Evolutionary conservation across 2,113 vertebrate genomes (phyloP).

Genomic region (Burhinus oedicnemus): DNA sequence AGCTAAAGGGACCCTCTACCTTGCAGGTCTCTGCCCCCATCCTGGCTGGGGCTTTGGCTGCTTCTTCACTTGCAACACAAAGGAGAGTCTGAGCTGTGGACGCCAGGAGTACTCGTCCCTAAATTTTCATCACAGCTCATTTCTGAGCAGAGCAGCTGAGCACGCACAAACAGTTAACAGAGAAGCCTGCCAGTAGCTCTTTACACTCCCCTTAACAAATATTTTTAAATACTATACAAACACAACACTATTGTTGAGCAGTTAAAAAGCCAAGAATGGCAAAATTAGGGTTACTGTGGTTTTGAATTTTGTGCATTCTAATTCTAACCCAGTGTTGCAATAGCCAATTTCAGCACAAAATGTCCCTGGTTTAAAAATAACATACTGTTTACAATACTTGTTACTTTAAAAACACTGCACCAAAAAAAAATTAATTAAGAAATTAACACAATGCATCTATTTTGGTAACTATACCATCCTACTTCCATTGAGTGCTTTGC

Average conservation of each 20-base stretch:
- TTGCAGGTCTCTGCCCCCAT: neutral
- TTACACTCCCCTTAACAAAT: conserved; percentile 21
- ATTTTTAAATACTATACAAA: conserved; percentile 47
- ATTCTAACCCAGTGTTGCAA: conserved; percentile 56
- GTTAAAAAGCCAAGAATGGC: conserved; percentile 43
- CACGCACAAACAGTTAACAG: neutral
- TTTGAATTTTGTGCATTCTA: conserved; percentile 57
- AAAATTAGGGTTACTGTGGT: conserved; percentile 64
- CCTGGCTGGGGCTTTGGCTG: neutral
- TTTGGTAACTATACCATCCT: neutral
- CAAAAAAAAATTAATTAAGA: neutral
- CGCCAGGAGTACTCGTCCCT: accelerated
- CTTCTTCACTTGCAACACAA: neutral
- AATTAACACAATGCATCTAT: conserved; percentile 19
- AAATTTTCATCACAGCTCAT: neutral
- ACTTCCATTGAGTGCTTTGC: neutral
- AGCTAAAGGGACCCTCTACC: neutral
- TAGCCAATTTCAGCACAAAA: conserved; percentile 54
- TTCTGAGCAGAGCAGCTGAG: neutral
- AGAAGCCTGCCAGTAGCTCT: conserved; percentile 35
- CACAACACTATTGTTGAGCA: conserved; percentile 48
- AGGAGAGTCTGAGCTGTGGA: neutral
- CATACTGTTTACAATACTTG: conserved; percentile 9
- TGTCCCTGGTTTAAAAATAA: conserved; percentile 63
- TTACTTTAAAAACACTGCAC: conserved; percentile 32